Conservation (phyloP, 1,140 invertebrate species). For the Idris sp. region DNA sequence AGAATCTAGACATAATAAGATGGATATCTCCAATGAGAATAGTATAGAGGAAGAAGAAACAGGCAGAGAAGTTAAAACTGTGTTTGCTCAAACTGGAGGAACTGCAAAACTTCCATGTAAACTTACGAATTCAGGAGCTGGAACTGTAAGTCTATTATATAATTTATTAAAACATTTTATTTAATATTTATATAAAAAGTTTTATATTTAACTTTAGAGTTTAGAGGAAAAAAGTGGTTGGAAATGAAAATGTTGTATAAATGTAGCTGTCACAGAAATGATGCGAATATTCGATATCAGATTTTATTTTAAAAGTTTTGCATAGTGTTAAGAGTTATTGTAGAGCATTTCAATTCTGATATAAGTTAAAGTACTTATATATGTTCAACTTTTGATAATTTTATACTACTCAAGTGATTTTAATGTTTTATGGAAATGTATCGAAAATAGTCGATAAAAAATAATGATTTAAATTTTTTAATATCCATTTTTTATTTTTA, state of each 20-base stretch:
- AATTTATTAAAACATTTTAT: slow-evolving; percentile 14
- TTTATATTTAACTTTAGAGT: too few species aligned
- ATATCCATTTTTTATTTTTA: too few species aligned
- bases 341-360: slow-evolving; percentile 8
- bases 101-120: slow-evolving; percentile 85
- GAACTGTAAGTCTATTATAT: slow-evolving; percentile 81
- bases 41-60: slow-evolving; percentile 65
- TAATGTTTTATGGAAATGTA: too few species aligned
- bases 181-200: background rate
- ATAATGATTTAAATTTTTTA: too few species aligned
- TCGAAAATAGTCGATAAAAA: too few species aligned
- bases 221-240: too few species aligned
- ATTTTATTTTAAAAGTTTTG: slow-evolving; percentile 9
- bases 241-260: too few species aligned
- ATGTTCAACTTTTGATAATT: slow-evolving; percentile 1
- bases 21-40: slow-evolving; percentile 59
- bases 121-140: slow-evolving; percentile 83
- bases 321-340: slow-evolving; percentile 7
- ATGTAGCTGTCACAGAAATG: background rate
- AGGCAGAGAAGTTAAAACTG: slow-evolving; percentile 74
- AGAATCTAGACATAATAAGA: slow-evolving; percentile 65
- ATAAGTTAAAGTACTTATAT: background rate
- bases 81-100: slow-evolving; percentile 85
- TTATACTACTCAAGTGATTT: too few species aligned
- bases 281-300: slow-evolving; percentile 21